These are phyloP conservation scores for Engystomops pustulosus DNA, from an alignment of 2,113 vertebrate species.

Conservation along the genomic window DNA sequence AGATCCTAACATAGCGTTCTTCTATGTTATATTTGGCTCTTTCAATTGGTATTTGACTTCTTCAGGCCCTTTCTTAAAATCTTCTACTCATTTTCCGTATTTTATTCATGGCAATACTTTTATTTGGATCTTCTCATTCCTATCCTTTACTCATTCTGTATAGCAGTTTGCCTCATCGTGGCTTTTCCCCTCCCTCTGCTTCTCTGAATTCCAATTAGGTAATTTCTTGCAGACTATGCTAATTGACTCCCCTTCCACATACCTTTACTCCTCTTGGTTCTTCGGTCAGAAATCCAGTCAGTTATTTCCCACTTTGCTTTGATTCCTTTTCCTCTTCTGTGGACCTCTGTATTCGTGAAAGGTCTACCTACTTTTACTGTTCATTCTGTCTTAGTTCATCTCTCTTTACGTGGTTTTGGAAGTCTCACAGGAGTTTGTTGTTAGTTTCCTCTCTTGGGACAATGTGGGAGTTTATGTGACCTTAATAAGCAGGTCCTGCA, in stretches of 20 bases:
- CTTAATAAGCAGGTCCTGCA: constrained; percentile 45
- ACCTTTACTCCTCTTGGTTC: background rate
- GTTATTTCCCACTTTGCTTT: background rate
- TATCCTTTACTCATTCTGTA: constrained; percentile 15
- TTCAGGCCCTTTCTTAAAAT: background rate
- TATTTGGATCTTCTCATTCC: constrained; percentile 39
- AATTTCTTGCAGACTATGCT: constrained; percentile 51
- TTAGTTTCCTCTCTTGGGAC: constrained; percentile 50
- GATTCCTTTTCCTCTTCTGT: background rate
- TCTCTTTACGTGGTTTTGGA: constrained; percentile 6
- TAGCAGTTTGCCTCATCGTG: constrained; percentile 37
- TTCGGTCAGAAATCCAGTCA: background rate
- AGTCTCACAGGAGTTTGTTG: constrained; percentile 30
- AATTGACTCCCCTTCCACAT: constrained; percentile 1
- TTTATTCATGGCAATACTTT: constrained; percentile 57
- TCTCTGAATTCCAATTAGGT: constrained; percentile 35
- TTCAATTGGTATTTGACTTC: background rate
- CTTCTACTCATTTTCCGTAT: background rate
- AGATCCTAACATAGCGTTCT: background rate
- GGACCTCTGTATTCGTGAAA: background rate
- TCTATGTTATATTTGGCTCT: background rate
- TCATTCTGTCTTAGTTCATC: background rate
- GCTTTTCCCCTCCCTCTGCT: constrained; percentile 30
- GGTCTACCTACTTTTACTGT: background rate
- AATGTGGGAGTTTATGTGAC: constrained; percentile 48